Evolutionary conservation across 2,888 invertebrate species (phyloP), one percentile per base, ranked within the genome.

Genomic region (Eilema griseolum): DNA sequence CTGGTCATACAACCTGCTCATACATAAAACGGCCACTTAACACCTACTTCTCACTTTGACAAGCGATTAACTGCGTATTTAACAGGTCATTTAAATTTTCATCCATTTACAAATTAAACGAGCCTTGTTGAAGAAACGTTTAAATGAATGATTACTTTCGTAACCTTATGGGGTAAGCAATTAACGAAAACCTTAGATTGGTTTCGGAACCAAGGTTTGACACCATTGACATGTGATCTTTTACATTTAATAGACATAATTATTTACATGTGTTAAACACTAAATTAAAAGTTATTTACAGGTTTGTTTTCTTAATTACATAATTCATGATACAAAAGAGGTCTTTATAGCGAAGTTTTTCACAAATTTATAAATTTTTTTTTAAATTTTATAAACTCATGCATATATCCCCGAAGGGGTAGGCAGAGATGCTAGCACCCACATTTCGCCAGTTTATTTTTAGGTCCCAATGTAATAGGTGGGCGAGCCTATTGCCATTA

Each of bases 1-100:
- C n/a, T n/a, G 20, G 31, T 37, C 0, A 5, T 26, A 31, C 26
- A 52, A 24, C 64, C 46, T 64, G 52, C 52, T 52, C 46, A 20
- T 16, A n/a, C 23, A 16, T 24, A 63, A 23, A 37, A 33, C n/a
- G 14, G 7, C 46, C 46, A 64, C 37, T 64, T 64, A 64, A 64
- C 64, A 67, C 46, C 61, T 61, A 61, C 46, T 67, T 46, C 62
- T 11, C 41, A 73, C 80, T 83, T 82, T 88, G 91, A 91, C 91
- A 92, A 91, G 92, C 92, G 91, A 89, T 67, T 67, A 61, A 56
- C 61, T 28, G 23, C 46, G 26, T 61, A 61, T 20, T 57, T 57
- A 59, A 73, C 73, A 75, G 73, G 74, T 1, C n/a, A 74, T 70
- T 75, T 79, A 76, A 82, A 76, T 80, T 74, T 74, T 70, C 71